A percentile compares a stretch with the other conserved stretches of the same genome.
phyloP scores from a whole-genome alignment of 2,888 invertebrate genomes.

The Eulithis testata region DNA sequence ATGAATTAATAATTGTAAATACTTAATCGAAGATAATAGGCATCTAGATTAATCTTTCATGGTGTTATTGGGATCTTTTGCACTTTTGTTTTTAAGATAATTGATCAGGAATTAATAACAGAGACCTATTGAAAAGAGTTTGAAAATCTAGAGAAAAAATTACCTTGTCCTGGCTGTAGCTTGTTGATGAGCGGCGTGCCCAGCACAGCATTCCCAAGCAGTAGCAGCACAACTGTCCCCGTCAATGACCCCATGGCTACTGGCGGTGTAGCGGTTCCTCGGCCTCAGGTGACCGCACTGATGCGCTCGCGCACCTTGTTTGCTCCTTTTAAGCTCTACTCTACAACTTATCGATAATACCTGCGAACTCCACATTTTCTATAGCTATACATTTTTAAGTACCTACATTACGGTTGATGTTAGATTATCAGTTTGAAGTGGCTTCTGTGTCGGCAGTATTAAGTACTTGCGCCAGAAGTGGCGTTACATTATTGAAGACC shows the following conservation, averaged over 20 bases:
- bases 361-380: slow-evolving; percentile 22
- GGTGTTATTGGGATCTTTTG: too few relatives aligned
- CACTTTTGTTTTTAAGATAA: too few relatives aligned
- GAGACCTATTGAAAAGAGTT: not conserved
- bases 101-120: not conserved
- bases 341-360: slow-evolving; percentile 48
- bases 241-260: slow-evolving; percentile 73
- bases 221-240: slow-evolving; percentile 63
- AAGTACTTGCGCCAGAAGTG: not conserved
- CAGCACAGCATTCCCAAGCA: slow-evolving; percentile 53
- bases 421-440: slow-evolving; percentile 15
- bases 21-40: too few relatives aligned
- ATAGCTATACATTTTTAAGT: slow-evolving; percentile 15
- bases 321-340: slow-evolving; percentile 68
- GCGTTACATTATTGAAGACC: not conserved
- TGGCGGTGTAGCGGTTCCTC: slow-evolving; percentile 54
- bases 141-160: not conserved
- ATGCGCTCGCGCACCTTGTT: slow-evolving; percentile 60
- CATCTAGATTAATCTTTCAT: too few relatives aligned
- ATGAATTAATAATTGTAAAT: too few relatives aligned
- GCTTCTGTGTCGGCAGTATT: slow-evolving; percentile 18
- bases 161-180: slow-evolving; percentile 71
- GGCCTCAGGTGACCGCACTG: slow-evolving; percentile 56
- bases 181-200: slow-evolving; percentile 71
- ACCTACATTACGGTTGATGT: slow-evolving; percentile 1